Percentiles rank a stretch among this genome's conserved stretches.
Conservation (phyloP, 2,113 vertebrate genomes). For the Myotis yumanensis region DNA sequence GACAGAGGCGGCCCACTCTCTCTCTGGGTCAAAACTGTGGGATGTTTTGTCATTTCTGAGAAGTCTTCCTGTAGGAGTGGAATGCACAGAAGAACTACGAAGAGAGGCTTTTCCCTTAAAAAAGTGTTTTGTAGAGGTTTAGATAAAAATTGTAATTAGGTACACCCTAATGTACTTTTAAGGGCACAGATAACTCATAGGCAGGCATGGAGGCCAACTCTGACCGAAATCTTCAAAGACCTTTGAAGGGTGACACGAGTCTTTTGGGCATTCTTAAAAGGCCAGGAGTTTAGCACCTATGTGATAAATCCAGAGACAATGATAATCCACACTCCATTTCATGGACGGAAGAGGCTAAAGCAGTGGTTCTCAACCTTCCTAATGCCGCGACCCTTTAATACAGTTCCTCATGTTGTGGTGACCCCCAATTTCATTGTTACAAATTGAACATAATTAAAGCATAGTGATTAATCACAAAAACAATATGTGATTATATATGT, state of each 20-base stretch:
- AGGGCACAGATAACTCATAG: neutral
- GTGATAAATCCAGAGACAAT: neutral
- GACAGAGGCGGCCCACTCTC: neutral
- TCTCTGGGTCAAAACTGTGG: neutral
- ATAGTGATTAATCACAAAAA: no score
- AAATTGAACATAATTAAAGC: no score
- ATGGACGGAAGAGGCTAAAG: neutral
- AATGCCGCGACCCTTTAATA: no score
- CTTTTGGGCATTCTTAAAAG: neutral
- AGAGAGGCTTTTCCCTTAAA: neutral
- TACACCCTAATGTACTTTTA: neutral
- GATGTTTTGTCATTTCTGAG: neutral
- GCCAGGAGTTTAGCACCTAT: neutral
- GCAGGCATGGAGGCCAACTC: neutral
- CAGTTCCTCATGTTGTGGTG: no score
- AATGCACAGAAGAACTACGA: neutral
- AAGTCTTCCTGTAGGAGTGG: neutral
- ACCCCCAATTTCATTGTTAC: no score
- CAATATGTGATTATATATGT: no score
- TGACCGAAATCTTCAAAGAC: neutral
- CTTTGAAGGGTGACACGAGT: neutral
- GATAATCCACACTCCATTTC: neutral
- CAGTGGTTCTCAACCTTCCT: no score
- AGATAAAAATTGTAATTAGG: conserved; percentile 17
- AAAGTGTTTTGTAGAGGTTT: neutral